These are phyloP conservation scores for Hirtodrosophila confusa DNA, from an alignment of 2,888 invertebrate species.

Conservation along the genomic window DNA sequence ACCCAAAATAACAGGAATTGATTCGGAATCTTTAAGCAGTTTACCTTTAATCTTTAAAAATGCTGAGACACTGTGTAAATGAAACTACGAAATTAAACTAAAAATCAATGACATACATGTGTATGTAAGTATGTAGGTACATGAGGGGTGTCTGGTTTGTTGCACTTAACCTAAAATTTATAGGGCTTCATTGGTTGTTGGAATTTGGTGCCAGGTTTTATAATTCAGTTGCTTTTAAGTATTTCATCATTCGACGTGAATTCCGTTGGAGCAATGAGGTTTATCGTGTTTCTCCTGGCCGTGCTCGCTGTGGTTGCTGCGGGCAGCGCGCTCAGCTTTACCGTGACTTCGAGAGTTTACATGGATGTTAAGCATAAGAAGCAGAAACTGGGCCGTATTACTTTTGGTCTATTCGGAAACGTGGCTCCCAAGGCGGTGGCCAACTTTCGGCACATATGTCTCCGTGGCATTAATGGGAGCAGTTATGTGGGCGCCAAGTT, in stretches of 20 bases:
- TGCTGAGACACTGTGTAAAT: not conserved
- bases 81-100: constrained; percentile 5
- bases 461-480: constrained; percentile 89
- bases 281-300: constrained; percentile 37
- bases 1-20: too few species aligned
- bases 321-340: constrained; percentile 75
- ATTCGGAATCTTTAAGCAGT: too few species aligned
- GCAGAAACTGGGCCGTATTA: constrained; percentile 89
- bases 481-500: constrained; percentile 92
- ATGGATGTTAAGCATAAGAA: constrained; percentile 92
- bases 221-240: constrained; percentile 50
- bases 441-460: constrained; percentile 93
- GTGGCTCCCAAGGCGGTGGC: constrained; percentile 92
- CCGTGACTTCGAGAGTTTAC: constrained; percentile 87
- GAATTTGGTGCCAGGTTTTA: constrained; percentile 15
- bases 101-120: constrained; percentile 37
- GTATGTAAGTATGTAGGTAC: not conserved
- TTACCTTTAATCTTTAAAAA: not conserved
- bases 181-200: constrained; percentile 48
- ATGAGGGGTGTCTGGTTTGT: constrained; percentile 41
- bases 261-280: constrained; percentile 49
- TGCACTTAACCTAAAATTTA: constrained; percentile 73
- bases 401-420: constrained; percentile 93
- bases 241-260: constrained; percentile 50
- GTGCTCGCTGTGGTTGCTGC: constrained; percentile 23